Conservation (phyloP, 2,888 invertebrate genomes). For the Diplazon laetatorius region DNA sequence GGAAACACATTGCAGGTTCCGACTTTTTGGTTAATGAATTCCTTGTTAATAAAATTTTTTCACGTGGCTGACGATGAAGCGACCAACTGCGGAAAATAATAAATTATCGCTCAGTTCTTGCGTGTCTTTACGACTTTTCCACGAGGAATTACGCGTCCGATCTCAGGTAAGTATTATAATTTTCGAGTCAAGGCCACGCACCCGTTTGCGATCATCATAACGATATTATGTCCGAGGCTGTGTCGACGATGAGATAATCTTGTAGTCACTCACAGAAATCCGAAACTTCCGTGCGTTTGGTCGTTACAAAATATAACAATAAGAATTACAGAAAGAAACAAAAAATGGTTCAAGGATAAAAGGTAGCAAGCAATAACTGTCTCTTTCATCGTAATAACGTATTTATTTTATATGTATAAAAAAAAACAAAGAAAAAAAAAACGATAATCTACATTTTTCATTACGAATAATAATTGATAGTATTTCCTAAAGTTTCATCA, state of each 20-base stretch:
- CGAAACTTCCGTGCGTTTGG: background rate
- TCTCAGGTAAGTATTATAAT: constrained; percentile 56
- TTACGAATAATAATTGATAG: constrained; percentile 26
- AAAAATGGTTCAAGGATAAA: background rate
- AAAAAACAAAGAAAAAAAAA: constrained; percentile 17
- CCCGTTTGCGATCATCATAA: constrained; percentile 21
- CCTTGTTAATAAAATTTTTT: no score
- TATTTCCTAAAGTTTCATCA: constrained; percentile 36
- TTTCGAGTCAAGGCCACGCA: constrained; percentile 50
- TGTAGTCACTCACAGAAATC: background rate
- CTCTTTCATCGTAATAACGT: constrained; percentile 18
- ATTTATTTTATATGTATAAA: constrained; percentile 33
- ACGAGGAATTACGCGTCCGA: constrained; percentile 35
- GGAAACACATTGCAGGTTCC: no score
- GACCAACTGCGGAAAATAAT: constrained; percentile 4
- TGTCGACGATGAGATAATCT: constrained; percentile 45
- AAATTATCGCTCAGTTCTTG: background rate
- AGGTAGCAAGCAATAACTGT: background rate
- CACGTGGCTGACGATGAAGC: background rate
- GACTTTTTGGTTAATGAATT: no score
- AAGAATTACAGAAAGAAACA: constrained; percentile 2
- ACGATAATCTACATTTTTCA: constrained; percentile 38
- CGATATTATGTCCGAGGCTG: constrained; percentile 45
- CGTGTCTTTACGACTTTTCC: constrained; percentile 22
- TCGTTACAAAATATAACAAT: constrained; percentile 21